Percentiles rank a stretch among this genome's conserved stretches.
Conservation (phyloP, 2,113 vertebrate genomes). For the Microtus ochrogaster region DNA sequence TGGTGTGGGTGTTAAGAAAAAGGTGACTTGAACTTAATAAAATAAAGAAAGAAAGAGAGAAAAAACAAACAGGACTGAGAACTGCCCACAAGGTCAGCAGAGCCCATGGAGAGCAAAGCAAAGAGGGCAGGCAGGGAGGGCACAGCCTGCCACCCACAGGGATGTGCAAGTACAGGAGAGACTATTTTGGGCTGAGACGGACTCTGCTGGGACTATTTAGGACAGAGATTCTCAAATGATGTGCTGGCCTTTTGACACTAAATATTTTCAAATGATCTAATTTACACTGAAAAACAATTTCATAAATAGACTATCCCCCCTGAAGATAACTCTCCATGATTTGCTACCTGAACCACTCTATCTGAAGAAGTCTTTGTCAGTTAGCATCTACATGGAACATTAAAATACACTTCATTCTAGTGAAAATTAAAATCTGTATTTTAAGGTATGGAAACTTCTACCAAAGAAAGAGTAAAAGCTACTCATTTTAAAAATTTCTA, state of each 20-base stretch:
- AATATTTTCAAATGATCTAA: constrained; percentile 65
- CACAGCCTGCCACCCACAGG: background rate
- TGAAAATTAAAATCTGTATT: background rate
- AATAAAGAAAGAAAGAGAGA: background rate
- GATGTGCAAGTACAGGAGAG: background rate
- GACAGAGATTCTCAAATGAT: constrained; percentile 45
- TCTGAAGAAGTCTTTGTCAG: background rate
- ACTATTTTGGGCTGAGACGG: constrained; percentile 25
- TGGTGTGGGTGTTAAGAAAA: background rate
- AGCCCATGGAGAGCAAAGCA: background rate
- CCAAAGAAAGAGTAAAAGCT: background rate
- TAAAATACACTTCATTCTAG: background rate
- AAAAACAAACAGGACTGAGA: background rate
- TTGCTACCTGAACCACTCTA: background rate
- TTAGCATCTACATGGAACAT: background rate
- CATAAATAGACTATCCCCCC: background rate
- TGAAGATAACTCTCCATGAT: background rate
- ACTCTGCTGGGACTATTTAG: constrained; percentile 20
- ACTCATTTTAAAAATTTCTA: background rate
- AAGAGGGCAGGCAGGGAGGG: background rate
- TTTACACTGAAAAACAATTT: background rate
- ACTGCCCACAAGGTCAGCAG: background rate
- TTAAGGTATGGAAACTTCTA: background rate
- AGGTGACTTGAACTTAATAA: background rate
- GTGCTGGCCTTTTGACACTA: background rate